Evolutionary conservation across 2,113 vertebrate genomes (phyloP).

Genomic region (Caracal caracal): DNA sequence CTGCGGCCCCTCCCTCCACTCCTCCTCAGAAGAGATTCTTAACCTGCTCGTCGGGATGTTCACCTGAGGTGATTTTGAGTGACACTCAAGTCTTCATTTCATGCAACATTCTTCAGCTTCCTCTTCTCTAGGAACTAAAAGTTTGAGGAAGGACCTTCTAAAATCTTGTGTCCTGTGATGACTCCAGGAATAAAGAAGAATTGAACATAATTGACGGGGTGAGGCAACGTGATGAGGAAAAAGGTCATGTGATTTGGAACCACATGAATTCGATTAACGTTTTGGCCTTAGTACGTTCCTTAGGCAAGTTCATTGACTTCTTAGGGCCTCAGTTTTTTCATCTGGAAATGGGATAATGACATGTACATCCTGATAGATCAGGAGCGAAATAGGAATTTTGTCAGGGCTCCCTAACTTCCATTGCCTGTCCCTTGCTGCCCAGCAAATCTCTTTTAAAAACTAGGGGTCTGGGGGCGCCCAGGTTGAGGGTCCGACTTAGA

Average conservation of each 20-base stretch:
- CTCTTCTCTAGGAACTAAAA: background rate
- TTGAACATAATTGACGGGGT: background rate
- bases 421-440: no score
- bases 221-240: no score
- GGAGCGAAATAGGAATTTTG: background rate
- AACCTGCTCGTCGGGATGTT: background rate
- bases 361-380: background rate
- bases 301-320: background rate
- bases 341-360: background rate
- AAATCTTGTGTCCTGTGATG: background rate
- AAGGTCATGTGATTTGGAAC: background rate
- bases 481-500: no score
- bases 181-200: background rate
- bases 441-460: background rate
- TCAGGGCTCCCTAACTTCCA: background rate
- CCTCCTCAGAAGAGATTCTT: background rate
- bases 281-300: background rate
- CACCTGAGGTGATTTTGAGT: background rate
- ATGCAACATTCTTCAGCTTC: background rate
- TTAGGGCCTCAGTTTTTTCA: background rate
- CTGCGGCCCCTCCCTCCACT: rapidly evolving
- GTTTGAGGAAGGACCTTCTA: background rate
- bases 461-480: no score
- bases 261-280: background rate
- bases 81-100: background rate